Conservation (phyloP, 2,113 vertebrate species). For the Eurystomus gularis region DNA sequence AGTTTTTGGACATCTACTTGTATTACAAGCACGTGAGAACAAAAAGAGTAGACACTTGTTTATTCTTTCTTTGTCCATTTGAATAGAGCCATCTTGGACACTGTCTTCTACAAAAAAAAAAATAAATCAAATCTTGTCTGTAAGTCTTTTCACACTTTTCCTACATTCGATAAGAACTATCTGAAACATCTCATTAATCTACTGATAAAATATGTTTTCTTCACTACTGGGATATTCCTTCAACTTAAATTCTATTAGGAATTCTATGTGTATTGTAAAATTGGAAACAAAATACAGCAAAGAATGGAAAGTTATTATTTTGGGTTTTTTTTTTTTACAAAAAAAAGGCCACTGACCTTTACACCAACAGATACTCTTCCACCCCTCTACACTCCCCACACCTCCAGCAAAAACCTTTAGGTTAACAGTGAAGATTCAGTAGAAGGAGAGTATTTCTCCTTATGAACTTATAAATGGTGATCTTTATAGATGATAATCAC, state of each 20-base stretch:
- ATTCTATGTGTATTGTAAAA: neutral
- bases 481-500: neutral
- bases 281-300: neutral
- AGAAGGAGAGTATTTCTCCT: neutral
- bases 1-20: neutral
- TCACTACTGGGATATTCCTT: neutral
- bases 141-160: neutral
- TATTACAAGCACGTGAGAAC: neutral
- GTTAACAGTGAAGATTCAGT: neutral
- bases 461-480: neutral
- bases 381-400: rapidly evolving
- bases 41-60: neutral
- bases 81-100: neutral
- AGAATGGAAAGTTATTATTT: neutral
- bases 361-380: neutral
- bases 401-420: neutral
- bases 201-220: neutral
- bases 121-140: neutral
- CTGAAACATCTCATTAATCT: neutral
- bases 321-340: neutral
- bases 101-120: neutral
- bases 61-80: neutral
- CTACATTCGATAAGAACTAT: neutral
- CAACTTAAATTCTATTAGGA: neutral
- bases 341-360: neutral